Evolutionary conservation across 53 echinoderm and acorn worm species (phyloP), one percentile per base, ranked within the genome.

Genomic region (Henricia sp.): DNA sequence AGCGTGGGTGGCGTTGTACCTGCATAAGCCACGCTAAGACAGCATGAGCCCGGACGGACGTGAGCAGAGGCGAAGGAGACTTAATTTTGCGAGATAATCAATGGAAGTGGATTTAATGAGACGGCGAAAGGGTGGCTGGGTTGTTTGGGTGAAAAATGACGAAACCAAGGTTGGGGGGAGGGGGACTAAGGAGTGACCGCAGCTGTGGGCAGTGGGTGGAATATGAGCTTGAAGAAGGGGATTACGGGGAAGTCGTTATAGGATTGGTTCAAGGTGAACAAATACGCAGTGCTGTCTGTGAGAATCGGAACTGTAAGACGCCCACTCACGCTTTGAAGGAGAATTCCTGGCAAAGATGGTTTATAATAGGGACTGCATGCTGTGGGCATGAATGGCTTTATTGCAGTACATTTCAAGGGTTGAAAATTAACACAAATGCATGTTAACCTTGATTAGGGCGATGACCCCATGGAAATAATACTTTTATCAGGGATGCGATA

Each of bases 11-110:
- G 48, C 73, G 35, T 34, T 52, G 25, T 62, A 64, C 80, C 62
- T 63, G 63, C 64, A 64, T 28, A 74, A 54, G 55, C 19, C 33
- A n/a, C n/a, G n/a, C n/a, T n/a, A n/a, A n/a, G 5, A 58, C 58
- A 30, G 29, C 62, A 60, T 32, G 62, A 32, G 56, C 56, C 56
- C 3, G 1, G 56, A 9, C 20, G 9, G 16, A 8, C 13, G 62
- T 32, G 6, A 30, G 62, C 12, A 33, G 62, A 34, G 64, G 27
- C 34, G 37, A 29, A 23, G 25, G 34, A 17, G 80, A 80, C 43
- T 80, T 80, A 80, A 80, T 64, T 62, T 64, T n/a, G 10, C 48
- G 50, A 48, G 80, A 80, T 80, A 80, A 80, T 80, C 80, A 80
- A 80, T 64, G 80, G 80, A 63, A 36, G 50, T 62, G 80, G 64